Conservation (phyloP, 2,797 vertebrate genomes). For the Podarcis siculus region DNA sequence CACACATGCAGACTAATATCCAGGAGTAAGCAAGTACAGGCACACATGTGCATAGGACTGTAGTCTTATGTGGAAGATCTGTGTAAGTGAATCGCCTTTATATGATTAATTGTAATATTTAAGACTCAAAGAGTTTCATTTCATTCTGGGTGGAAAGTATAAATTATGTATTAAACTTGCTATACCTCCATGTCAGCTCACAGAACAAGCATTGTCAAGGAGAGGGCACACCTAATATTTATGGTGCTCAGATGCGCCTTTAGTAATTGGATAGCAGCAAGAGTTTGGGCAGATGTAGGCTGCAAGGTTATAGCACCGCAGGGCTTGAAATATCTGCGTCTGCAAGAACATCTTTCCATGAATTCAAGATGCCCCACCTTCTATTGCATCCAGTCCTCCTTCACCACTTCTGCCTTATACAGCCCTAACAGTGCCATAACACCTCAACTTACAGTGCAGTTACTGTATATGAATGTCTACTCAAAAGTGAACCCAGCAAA, state of each 20-base stretch:
- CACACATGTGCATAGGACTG: neutral
- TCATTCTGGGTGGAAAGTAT: neutral
- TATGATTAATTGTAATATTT: neutral
- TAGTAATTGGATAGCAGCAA: neutral
- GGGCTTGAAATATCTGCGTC: too few relatives aligned
- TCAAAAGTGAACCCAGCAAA: neutral
- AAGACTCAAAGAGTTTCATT: neutral
- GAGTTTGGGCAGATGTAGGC: neutral
- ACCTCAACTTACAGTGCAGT: neutral
- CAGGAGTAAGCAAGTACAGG: neutral
- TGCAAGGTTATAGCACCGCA: neutral
- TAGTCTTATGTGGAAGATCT: neutral
- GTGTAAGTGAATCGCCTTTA: neutral
- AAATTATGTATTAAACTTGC: neutral
- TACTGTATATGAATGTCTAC: neutral
- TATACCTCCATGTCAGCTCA: neutral
- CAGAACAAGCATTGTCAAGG: neutral
- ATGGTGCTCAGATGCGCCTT: neutral
- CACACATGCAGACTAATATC: neutral
- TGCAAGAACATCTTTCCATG: neutral
- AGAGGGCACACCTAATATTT: neutral
- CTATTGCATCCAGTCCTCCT: neutral
- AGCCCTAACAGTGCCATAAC: neutral
- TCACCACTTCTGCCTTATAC: neutral
- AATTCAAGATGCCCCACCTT: neutral